Base-by-base conservation (phyloP, 2,797 vertebrate species). In the Phoeniculus purpureus region DNA sequence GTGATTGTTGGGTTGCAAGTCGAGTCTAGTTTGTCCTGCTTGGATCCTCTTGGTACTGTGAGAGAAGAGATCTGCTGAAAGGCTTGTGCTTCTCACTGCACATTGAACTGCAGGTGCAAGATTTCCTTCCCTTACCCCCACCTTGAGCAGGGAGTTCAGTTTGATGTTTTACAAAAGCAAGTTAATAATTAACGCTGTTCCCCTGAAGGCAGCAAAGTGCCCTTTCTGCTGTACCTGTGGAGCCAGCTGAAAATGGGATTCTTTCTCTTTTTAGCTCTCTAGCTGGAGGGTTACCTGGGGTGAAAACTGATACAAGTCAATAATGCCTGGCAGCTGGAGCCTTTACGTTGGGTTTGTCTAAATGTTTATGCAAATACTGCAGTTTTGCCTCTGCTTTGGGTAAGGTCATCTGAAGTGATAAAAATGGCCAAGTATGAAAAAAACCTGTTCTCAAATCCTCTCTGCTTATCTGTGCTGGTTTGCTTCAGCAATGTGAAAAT, bases 131-230 rank as follows among this genome's bases (percentile, higher is more conserved):
- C 70, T 86, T 72, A 2, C 87, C 88, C 92, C 87, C 86, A 72
- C 74, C 74, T 60, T 68, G 82, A 86, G 87, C 78, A 27, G 74
- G 66, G 70, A 75, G 81, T 61, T 52, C 31, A 61, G 81, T 81
- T 96, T 95, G 92, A 81, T 91, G 52, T 94, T 97, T 96, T 90
- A 92, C 86, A 91, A 79, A 96, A 94, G 93, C 93, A 77, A 94
- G 96, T 97, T 97, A 97, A 97, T 97, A 91, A 97, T 97, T 94
- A 95, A 94, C 40, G 29, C 65, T 12, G 54, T 29, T 94, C 48
- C 90, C 94, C 94, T 73, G 78, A 70, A 31, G 93, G 94, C 92
- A 91, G 90, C 73, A 5, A 83, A 48, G 62, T 1, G 8, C 32
- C 72, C 58, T 90, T 94, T 81, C 89, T 85, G 71, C 62, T 0